phyloP scores from a whole-genome alignment of 2,113 vertebrate genomes.

The Penelope pileata region DNA sequence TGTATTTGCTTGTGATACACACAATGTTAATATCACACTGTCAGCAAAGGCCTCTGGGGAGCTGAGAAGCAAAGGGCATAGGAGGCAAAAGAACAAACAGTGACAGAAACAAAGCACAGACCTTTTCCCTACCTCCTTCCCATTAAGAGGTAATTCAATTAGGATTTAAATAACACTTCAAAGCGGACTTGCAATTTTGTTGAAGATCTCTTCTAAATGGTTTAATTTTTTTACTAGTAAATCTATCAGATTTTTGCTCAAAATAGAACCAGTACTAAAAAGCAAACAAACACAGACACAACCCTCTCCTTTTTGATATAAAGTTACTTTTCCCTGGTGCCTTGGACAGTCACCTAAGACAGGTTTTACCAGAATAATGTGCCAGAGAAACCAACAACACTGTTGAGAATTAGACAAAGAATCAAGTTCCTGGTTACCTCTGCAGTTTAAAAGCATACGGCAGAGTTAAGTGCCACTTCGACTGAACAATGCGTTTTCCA shows the following conservation, averaged over 20 bases:
- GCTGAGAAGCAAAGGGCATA: not conserved
- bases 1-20: not conserved
- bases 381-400: not conserved
- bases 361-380: not conserved
- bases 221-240: not conserved
- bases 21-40: not conserved
- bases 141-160: not conserved
- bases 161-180: not conserved
- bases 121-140: not conserved
- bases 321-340: not conserved
- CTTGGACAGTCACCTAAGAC: not conserved
- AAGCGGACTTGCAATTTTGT: not conserved
- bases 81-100: not conserved
- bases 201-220: not conserved
- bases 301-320: not conserved
- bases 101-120: conserved; percentile 29
- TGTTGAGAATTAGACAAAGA: not conserved
- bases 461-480: not conserved
- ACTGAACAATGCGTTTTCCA: not conserved
- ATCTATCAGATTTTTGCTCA: not conserved
- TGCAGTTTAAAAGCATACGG: not conserved
- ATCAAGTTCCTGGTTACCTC: not conserved
- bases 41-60: conserved; percentile 6
- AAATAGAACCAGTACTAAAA: not conserved
- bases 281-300: not conserved